Evolutionary conservation across 2,888 invertebrate genomes (phyloP).

Genomic region (Acrobasis consociella): DNA sequence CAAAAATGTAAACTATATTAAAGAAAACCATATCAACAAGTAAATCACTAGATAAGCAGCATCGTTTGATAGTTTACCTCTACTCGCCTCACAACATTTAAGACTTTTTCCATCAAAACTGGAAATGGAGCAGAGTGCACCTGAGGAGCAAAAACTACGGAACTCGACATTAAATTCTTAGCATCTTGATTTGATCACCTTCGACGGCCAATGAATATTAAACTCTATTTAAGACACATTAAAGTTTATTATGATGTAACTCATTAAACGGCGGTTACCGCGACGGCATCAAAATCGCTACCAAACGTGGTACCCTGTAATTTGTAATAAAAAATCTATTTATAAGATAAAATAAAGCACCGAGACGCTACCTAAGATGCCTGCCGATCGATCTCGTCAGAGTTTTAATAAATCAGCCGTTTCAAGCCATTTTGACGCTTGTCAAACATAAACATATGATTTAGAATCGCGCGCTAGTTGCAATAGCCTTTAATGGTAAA

Average conservation of each 20-base stretch:
- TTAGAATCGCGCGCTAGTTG: slow-evolving; percentile 57
- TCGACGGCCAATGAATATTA: slow-evolving; percentile 50
- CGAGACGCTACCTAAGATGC: slow-evolving; percentile 79
- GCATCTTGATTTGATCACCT: slow-evolving; percentile 38
- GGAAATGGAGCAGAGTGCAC: slow-evolving; percentile 45
- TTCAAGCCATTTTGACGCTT: slow-evolving; percentile 74
- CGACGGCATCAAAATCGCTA: slow-evolving; percentile 75
- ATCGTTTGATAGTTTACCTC: neutral
- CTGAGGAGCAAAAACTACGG: slow-evolving; percentile 61
- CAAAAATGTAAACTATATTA: no score
- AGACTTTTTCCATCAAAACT: slow-evolving; percentile 25
- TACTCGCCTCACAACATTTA: slow-evolving; percentile 1
- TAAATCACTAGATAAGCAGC: neutral
- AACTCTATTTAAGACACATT: slow-evolving; percentile 62
- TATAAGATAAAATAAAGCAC: slow-evolving; percentile 81
- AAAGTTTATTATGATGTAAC: slow-evolving; percentile 60
- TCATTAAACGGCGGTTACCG: slow-evolving; percentile 53
- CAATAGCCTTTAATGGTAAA: slow-evolving; percentile 60
- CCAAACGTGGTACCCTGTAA: slow-evolving; percentile 81
- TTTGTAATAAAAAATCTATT: slow-evolving; percentile 83
- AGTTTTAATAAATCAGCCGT: slow-evolving; percentile 71
- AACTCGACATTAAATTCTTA: slow-evolving; percentile 63
- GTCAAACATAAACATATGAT: slow-evolving; percentile 66
- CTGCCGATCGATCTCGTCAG: slow-evolving; percentile 71
- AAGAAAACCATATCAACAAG: neutral